Percentiles rank a stretch among this genome's conserved stretches.
These are phyloP conservation scores for Ctenoplectra terminalis DNA, from an alignment of 1,140 invertebrate genomes.

Conservation along the genomic window DNA sequence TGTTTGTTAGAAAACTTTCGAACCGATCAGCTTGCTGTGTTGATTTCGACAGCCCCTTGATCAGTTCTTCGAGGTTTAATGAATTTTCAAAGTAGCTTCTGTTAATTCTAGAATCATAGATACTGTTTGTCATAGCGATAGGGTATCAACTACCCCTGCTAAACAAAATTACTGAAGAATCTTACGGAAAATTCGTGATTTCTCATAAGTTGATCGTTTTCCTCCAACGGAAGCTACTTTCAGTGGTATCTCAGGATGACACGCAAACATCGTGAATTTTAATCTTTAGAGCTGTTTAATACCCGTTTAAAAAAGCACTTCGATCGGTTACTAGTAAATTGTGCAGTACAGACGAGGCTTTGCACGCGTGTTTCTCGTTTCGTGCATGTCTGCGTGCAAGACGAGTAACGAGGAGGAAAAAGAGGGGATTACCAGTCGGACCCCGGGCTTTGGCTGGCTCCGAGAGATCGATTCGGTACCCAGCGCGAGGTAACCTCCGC, in stretches of 20 bases:
- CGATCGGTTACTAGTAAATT: slow-evolving; percentile 28
- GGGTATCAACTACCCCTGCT: too few relatives aligned
- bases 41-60: neutral
- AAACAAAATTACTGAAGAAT: too few relatives aligned
- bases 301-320: neutral
- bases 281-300: slow-evolving; percentile 13
- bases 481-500: slow-evolving; percentile 60
- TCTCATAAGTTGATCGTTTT: neutral
- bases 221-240: too few relatives aligned
- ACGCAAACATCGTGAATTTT: slow-evolving; percentile 21
- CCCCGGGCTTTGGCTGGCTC: slow-evolving; percentile 54
- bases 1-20: neutral
- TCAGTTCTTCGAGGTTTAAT: too few relatives aligned
- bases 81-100: too few relatives aligned
- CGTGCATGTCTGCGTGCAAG: neutral
- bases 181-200: neutral
- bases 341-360: neutral
- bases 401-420: neutral
- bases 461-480: slow-evolving; percentile 71
- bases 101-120: too few relatives aligned
- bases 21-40: neutral
- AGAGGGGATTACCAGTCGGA: slow-evolving; percentile 32
- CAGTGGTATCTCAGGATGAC: neutral
- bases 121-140: too few relatives aligned
- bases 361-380: slow-evolving; percentile 2